Conservation (phyloP, 2,113 vertebrate genomes). For the Hydropotes inermis region DNA sequence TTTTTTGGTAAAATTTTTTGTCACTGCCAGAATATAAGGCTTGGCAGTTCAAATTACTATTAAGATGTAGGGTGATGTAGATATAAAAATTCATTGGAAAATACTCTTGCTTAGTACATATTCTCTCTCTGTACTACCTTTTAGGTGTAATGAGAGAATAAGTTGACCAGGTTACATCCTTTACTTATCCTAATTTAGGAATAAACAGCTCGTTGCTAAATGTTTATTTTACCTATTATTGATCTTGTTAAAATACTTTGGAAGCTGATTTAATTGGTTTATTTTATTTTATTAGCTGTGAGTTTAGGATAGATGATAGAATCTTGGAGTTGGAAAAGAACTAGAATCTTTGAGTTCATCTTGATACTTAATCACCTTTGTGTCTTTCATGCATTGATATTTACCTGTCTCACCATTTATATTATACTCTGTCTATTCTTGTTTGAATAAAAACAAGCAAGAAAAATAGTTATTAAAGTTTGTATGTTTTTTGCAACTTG, state of each 20-base stretch:
- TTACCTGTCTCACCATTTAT: neutral
- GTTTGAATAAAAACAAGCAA: slow-evolving; percentile 43
- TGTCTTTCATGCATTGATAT: neutral
- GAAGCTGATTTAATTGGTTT: neutral
- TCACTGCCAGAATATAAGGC: neutral
- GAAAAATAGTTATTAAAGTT: neutral
- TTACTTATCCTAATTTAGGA: neutral
- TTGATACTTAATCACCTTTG: slow-evolving; percentile 1
- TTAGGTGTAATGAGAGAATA: neutral
- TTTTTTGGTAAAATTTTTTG: slow-evolving; percentile 3
- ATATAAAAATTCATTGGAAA: slow-evolving; percentile 6
- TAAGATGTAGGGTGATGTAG: neutral
- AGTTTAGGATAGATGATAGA: slow-evolving; percentile 35
- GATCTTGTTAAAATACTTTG: slow-evolving; percentile 31
- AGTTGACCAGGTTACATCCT: neutral
- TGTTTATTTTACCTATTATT: slow-evolving; percentile 22
- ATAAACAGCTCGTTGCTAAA: neutral
- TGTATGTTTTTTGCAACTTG: slow-evolving; percentile 4
- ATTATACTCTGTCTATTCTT: neutral
- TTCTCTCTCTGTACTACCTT: neutral
- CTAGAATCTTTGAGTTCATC: neutral
- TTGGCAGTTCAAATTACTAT: neutral
- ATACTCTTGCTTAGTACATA: neutral
- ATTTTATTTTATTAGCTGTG: slow-evolving; percentile 30
- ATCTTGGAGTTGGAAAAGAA: slow-evolving; percentile 1